These are phyloP conservation scores for Nyleta sp. DNA, from an alignment of 2,888 invertebrate species.

Conservation along the genomic window DNA sequence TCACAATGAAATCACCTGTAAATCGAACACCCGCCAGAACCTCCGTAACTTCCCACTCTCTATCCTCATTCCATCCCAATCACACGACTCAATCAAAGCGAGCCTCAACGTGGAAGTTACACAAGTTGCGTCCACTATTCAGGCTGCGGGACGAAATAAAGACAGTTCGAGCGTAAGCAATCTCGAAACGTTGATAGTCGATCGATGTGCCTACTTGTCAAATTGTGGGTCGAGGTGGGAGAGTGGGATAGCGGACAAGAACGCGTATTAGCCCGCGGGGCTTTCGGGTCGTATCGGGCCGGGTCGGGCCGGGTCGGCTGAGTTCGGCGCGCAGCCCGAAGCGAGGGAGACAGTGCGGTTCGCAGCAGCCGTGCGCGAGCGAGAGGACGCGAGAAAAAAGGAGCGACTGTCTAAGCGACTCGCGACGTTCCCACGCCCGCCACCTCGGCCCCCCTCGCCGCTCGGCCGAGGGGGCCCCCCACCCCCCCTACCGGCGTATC, in stretches of 20 bases:
- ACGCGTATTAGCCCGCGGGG: constrained; percentile 38
- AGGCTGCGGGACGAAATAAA: constrained; percentile 1
- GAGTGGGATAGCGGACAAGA: constrained; percentile 3
- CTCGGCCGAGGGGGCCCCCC: not conserved
- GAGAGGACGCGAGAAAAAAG: constrained; percentile 48
- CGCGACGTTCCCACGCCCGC: constrained; percentile 62
- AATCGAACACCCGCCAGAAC: too few species aligned
- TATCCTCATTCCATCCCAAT: too few species aligned
- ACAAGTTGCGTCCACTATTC: too few species aligned
- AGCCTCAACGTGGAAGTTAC: too few species aligned
- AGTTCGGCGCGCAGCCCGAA: constrained; percentile 31
- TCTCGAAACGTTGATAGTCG: constrained; percentile 7
- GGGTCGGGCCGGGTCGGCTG: constrained; percentile 44
- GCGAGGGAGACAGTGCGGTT: constrained; percentile 16
- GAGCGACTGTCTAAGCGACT: constrained; percentile 57
- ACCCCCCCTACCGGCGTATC: constrained; percentile 44
- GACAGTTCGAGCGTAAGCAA: not conserved
- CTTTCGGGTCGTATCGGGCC: constrained; percentile 49
- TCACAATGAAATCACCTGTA: too few species aligned
- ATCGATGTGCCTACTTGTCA: constrained; percentile 20
- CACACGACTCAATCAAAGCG: too few species aligned
- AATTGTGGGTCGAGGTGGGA: constrained; percentile 33
- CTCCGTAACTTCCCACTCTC: too few species aligned
- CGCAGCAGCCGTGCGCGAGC: constrained; percentile 5
- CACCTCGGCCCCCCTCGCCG: constrained; percentile 31